Evolutionary conservation across 2,888 invertebrate genomes (phyloP), one percentile per base, ranked within the genome.

Genomic region (Dryobotodes eremita): DNA sequence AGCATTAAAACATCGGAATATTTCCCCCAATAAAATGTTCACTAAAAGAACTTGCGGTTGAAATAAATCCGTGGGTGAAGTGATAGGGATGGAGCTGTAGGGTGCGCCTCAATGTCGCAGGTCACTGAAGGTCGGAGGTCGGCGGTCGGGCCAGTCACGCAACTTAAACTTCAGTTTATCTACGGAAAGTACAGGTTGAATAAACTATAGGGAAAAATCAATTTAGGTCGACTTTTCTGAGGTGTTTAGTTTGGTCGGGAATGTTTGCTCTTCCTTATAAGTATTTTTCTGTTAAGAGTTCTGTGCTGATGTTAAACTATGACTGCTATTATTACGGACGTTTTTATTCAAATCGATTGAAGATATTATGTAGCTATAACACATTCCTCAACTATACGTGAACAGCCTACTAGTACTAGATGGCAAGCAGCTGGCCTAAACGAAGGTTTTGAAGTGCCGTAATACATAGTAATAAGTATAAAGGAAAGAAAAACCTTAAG

Each of bases 81-180:
- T 91, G 90, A 90, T 89, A 79, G 86, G 87, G 84, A 88, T 86
- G 69, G 85, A 89, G 89, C 85, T 83, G 89, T 87, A 89, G 92
- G 92, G 90, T 88, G 92, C 87, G 91, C 91, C 90, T 91, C 91
- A 91, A 92, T 91, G 94, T 91, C 93, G 87, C 85, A 94, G 94
- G 94, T 94, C 93, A 93, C 89, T 91, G 91, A 93, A 94, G 93
- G 94, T 93, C 91, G 89, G 75, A 87, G 90, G 91, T 89, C 84
- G 86, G 88, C 90, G 91, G 92, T 91, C 88, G 86, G 90, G 88
- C 82, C 89, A 91, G 93, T 92, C 95, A 95, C 94, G 95, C 94
- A 92, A 94, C 86, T 87, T 83, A 77, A 85, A 90, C 84, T 88
- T 91, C 83, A 89, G 85, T 90, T 90, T 79, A 86, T 88, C 80